Evolutionary conservation across 64 coral and sea anemone species (phyloP).

Genomic region (Stichodactyla mertensii): DNA sequence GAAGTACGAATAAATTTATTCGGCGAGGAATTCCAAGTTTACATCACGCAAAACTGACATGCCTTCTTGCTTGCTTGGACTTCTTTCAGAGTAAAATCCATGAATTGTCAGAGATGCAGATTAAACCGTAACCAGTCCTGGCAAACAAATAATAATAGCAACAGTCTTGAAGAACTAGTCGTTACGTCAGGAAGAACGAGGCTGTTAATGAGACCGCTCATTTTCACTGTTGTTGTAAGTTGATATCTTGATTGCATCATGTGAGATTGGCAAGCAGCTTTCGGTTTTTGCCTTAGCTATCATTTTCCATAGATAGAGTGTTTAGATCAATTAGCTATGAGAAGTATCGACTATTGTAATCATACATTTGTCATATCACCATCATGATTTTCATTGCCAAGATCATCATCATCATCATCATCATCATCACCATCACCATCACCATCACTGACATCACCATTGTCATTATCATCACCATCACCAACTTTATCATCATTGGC

Average conservation of each 20-base stretch:
- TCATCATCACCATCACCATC: not conserved
- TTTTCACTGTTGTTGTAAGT: conserved; percentile 47
- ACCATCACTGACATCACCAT: not conserved
- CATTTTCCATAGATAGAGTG: no score
- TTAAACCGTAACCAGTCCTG: not conserved
- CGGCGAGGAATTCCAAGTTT: not conserved
- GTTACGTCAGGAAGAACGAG: conserved; percentile 22
- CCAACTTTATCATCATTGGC: not conserved
- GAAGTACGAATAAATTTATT: no score
- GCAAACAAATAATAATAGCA: conserved; percentile 10
- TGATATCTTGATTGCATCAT: not conserved
- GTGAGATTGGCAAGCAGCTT: not conserved
- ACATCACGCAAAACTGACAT: not conserved
- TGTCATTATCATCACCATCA: not conserved
- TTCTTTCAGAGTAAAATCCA: conserved; percentile 18
- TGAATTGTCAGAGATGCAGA: not conserved
- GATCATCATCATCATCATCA: no score
- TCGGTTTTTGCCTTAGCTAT: no score
- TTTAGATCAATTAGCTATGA: no score
- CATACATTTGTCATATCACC: no score
- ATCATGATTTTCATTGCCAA: no score
- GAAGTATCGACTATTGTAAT: no score
- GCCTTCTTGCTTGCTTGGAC: not conserved
- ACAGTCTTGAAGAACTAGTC: conserved; percentile 10
- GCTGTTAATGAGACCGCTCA: conserved; percentile 27